Evolutionary conservation across 2,113 vertebrate species (phyloP).

Genomic region (Cephalopholis sonnerati): DNA sequence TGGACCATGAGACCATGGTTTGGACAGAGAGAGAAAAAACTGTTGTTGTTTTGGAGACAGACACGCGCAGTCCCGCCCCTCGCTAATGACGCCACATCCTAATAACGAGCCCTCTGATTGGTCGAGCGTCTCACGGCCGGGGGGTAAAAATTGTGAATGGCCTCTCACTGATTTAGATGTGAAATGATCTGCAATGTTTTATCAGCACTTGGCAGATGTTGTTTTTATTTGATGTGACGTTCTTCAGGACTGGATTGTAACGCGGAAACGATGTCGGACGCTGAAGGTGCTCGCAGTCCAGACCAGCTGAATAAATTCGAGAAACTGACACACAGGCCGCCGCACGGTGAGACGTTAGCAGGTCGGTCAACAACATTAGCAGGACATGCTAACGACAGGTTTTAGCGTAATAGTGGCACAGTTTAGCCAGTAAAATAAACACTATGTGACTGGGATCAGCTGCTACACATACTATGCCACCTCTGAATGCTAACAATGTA

Average conservation of each 20-base stretch:
- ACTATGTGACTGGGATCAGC: not conserved
- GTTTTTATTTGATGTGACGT: slow-evolving; percentile 54
- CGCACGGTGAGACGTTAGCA: slow-evolving; percentile 80
- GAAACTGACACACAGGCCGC: slow-evolving; percentile 89
- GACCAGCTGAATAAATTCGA: slow-evolving; percentile 88
- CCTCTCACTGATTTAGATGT: slow-evolving; percentile 58
- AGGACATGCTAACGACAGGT: slow-evolving; percentile 29
- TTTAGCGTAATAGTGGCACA: not conserved
- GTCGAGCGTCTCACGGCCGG: slow-evolving; percentile 16
- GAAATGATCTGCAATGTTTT: slow-evolving; percentile 60
- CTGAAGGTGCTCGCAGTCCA: slow-evolving; percentile 67
- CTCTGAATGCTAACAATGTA: not conserved
- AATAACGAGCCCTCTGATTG: slow-evolving; percentile 82
- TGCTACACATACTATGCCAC: too few species aligned
- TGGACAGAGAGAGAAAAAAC: too few species aligned
- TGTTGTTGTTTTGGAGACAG: slow-evolving; percentile 44
- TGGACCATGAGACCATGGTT: too few species aligned
- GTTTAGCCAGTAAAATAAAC: not conserved
- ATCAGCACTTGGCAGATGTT: slow-evolving; percentile 55
- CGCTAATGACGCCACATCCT: slow-evolving; percentile 34
- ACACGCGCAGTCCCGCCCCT: slow-evolving; percentile 25
- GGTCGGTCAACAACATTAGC: slow-evolving; percentile 87
- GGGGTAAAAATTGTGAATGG: slow-evolving; percentile 73
- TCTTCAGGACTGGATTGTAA: slow-evolving; percentile 56
- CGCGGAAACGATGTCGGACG: slow-evolving; percentile 78